A percentile compares a stretch with the other conserved stretches of the same genome.
phyloP scores from a whole-genome alignment of 2,113 vertebrate genomes.

The Malurus melanocephalus region DNA sequence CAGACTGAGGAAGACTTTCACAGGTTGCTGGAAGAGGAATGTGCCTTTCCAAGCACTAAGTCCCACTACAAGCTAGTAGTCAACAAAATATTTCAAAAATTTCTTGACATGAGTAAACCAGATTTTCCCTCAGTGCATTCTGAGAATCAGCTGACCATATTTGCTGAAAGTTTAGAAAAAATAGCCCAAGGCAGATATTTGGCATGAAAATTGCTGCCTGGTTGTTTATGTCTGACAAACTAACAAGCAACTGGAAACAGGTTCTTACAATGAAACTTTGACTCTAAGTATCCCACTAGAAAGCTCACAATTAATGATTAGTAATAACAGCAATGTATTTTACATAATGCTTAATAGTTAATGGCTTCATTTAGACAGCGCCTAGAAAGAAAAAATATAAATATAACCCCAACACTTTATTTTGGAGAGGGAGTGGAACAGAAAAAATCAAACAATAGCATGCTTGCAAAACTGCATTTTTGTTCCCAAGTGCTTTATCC shows the following conservation, averaged over 20 bases:
- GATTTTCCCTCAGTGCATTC: slow-evolving; percentile 5
- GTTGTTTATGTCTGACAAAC: slow-evolving; percentile 19
- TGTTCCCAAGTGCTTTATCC: neutral
- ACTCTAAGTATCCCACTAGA: neutral
- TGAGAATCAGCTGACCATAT: slow-evolving; percentile 17
- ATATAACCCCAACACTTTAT: neutral
- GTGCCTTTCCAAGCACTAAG: neutral
- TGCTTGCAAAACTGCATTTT: neutral
- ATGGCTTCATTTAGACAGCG: neutral
- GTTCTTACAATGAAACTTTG: neutral
- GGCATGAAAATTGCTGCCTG: slow-evolving; percentile 29
- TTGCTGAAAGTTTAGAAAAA: slow-evolving; percentile 32
- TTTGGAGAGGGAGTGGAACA: neutral
- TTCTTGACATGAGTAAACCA: slow-evolving; percentile 1
- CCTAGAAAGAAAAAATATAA: neutral
- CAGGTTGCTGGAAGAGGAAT: neutral
- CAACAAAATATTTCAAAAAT: slow-evolving; percentile 26
- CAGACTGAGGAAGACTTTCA: neutral
- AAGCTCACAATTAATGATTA: neutral
- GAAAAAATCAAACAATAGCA: neutral
- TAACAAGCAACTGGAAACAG: neutral
- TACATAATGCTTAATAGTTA: neutral
- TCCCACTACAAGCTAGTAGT: neutral
- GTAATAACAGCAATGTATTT: neutral
- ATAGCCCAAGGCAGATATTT: slow-evolving; percentile 37